Conservation (phyloP, 2,797 vertebrate genomes). For the Etheostoma perlongum region DNA sequence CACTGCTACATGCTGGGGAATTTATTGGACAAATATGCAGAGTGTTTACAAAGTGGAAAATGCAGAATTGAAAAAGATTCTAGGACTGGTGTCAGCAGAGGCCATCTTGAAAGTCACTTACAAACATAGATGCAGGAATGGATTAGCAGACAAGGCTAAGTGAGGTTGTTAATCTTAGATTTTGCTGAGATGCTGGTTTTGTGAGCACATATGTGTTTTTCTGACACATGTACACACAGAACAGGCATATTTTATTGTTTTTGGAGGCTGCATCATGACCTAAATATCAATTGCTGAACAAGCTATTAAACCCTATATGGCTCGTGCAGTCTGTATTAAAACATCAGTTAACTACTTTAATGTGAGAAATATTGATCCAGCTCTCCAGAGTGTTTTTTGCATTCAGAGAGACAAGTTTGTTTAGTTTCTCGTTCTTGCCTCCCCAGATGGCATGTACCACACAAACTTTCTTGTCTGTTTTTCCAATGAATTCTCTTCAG, state of each 20-base stretch:
- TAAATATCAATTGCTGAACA: neutral
- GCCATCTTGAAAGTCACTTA: constrained; percentile 20
- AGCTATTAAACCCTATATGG: neutral
- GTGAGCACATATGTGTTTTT: neutral
- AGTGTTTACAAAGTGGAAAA: constrained; percentile 54
- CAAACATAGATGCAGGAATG: neutral
- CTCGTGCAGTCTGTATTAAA: neutral
- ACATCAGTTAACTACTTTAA: neutral
- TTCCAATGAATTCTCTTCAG: neutral
- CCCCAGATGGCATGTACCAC: neutral
- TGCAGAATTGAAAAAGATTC: constrained; percentile 23
- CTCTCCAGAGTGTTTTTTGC: neutral
- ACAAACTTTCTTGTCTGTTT: neutral
- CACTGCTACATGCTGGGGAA: constrained; percentile 34
- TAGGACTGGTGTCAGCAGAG: constrained; percentile 12
- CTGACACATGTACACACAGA: neutral
- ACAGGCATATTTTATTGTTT: neutral
- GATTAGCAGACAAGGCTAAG: constrained; percentile 1
- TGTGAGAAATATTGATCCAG: constrained; percentile 1
- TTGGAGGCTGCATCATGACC: neutral
- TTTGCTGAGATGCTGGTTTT: neutral
- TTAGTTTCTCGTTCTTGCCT: neutral
- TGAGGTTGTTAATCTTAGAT: constrained; percentile 7
- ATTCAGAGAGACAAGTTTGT: neutral
- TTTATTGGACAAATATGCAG: constrained; percentile 44